Percentiles rank a stretch among this genome's conserved stretches.
Evolutionary conservation across 1,140 invertebrate genomes (phyloP).

Genomic region (Papilio glaucus): DNA sequence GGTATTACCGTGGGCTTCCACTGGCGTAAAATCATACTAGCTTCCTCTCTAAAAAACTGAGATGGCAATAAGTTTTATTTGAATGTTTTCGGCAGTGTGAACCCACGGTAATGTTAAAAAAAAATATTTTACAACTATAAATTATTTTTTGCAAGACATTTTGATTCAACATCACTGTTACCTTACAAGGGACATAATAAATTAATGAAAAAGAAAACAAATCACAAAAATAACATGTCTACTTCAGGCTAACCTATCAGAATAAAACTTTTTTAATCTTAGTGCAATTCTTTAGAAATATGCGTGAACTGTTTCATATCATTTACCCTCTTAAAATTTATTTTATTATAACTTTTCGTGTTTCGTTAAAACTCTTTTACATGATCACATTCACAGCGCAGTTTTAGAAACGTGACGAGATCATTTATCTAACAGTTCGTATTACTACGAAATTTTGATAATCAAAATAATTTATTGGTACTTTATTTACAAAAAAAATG

Average conservation of each 20-base stretch:
- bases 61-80: no score
- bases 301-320: conserved; percentile 69
- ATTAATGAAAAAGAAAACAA: conserved; percentile 66
- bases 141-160: no score
- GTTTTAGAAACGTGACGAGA: conserved; percentile 58
- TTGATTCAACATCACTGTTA: conserved; percentile 42
- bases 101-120: no score
- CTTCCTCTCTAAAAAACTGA: no score
- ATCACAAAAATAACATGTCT: conserved; percentile 50
- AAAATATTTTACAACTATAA: no score
- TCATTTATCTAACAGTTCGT: conserved; percentile 22
- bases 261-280: conserved; percentile 64
- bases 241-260: conserved; percentile 61
- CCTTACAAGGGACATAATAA: conserved; percentile 53
- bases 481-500: not conserved
- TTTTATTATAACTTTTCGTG: conserved; percentile 62
- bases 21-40: no score
- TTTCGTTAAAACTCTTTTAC: conserved; percentile 69
- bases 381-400: conserved; percentile 71
- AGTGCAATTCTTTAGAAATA: conserved; percentile 78
- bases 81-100: no score
- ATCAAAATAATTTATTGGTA: not conserved
- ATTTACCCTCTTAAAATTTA: conserved; percentile 61
- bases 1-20: not conserved
- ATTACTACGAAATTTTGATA: not conserved